Evolutionary conservation across 1,140 invertebrate species (phyloP), one percentile per base, ranked within the genome.

Genomic region (Papilio helenus): DNA sequence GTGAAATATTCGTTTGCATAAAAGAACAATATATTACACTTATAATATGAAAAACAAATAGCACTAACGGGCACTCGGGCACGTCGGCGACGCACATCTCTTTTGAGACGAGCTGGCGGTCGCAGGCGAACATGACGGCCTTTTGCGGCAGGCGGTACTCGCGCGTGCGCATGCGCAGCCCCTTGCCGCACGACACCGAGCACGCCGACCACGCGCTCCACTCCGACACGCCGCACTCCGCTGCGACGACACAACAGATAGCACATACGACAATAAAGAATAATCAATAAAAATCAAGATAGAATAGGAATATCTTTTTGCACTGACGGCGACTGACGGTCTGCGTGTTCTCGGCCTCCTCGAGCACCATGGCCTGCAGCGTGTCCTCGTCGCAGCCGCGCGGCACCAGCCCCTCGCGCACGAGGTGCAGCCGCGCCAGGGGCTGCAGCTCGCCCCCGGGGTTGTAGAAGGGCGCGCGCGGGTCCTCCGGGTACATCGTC

Each of bases 381-480:
- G 95, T 95, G 16, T 95, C 95, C 85, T 97, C 96, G 87, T 97
- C 96, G 87, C 98, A 98, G 77, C 95, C 95, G 80, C 96, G 96
- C 5, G 96, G 95, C 61, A 97, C 96, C 9, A 98, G 94, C 83
- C 97, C 96, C 86, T 98, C 97, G 9, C 97, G 92, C 3, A 95
- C 96, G 51, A 98, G 91, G 84, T 97, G 97, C 1, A 95, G 44
- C 97, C 96, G 95, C 3, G 98, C 99, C 85, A 99, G 93, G 0
- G 99, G 98, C 58, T 96, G 95, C 95, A 99, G 98, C 55, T 96
- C 96, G 26, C 95, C 94, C 1, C 93, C 94, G 0, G 97, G 96
- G 86, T 98, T 97, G 92, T 98, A 99, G 93, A 99, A 99, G 0
- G 99, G 99, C 0, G 98, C 97, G 80, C 97, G 95, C 0, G 97